A percentile compares a stretch with the other conserved stretches of the same genome.
These are phyloP conservation scores for Kryptolebias ocellatus DNA, from an alignment of 2,797 vertebrate genomes.

Conservation along the genomic window DNA sequence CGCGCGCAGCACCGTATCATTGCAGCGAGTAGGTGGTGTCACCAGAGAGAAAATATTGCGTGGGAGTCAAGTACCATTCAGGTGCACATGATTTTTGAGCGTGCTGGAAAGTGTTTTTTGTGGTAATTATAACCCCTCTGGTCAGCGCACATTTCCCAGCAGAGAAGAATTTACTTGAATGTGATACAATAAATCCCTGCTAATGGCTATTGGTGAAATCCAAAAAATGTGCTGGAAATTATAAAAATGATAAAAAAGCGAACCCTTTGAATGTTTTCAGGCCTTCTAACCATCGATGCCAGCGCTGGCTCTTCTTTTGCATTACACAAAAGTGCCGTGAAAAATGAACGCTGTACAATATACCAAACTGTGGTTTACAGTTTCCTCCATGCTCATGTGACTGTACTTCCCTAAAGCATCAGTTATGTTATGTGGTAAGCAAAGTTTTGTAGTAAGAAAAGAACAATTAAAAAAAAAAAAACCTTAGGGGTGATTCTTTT, in stretches of 20 bases:
- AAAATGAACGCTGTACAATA: neutral
- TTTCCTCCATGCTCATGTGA: neutral
- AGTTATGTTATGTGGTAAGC: neutral
- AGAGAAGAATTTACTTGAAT: slow-evolving; percentile 17
- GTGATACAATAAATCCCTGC: slow-evolving; percentile 7
- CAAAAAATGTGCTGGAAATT: too few species aligned
- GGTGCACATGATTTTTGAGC: slow-evolving; percentile 55
- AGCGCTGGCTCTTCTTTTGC: neutral
- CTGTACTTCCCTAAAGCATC: neutral
- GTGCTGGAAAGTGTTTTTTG: slow-evolving; percentile 36
- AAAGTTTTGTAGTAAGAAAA: neutral
- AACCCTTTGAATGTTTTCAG: too few species aligned
- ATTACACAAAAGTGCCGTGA: neutral
- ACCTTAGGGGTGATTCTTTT: too few species aligned
- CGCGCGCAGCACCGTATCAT: slow-evolving; percentile 56
- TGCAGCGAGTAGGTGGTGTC: slow-evolving; percentile 71
- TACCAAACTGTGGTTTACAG: neutral
- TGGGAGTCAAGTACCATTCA: slow-evolving; percentile 77
- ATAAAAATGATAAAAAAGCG: too few species aligned
- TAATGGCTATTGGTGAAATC: neutral
- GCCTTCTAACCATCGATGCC: neutral
- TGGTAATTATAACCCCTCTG: slow-evolving; percentile 55
- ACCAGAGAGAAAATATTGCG: slow-evolving; percentile 74
- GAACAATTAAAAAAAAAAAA: neutral
- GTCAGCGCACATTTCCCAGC: slow-evolving; percentile 23